Conservation (phyloP, 2,888 invertebrate species). For the Scaeva pyrastri region DNA sequence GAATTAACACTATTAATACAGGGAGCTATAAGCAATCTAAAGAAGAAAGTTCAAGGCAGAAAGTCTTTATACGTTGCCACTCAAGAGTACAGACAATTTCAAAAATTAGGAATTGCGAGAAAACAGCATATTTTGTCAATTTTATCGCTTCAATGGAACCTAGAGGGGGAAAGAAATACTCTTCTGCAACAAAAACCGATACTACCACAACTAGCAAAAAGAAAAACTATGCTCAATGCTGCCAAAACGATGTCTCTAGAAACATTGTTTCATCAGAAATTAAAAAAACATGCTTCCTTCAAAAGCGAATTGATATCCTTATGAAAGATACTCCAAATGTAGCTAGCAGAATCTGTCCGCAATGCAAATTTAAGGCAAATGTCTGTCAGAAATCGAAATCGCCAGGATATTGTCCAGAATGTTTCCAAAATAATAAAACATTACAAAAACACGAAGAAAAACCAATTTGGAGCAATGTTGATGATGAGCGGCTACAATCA, state of each 20-base stretch:
- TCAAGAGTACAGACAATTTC: background rate
- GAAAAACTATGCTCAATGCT: conserved; percentile 64
- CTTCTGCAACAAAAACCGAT: conserved; percentile 50
- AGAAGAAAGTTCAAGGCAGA: conserved; percentile 24
- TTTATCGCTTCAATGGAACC: conserved; percentile 31
- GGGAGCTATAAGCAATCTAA: conserved; percentile 55
- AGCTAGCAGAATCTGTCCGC: conserved; percentile 30
- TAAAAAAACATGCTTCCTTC: conserved; percentile 68
- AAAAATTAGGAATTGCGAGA: conserved; percentile 16
- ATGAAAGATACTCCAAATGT: conserved; percentile 46
- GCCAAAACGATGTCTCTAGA: conserved; percentile 65
- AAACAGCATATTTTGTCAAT: conserved; percentile 41
- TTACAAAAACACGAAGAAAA: conserved; percentile 26
- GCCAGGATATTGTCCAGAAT: conserved; percentile 41
- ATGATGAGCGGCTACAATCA: conserved; percentile 65
- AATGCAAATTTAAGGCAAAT: conserved; percentile 65
- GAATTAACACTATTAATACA: conserved; percentile 51
- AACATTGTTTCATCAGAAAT: conserved; percentile 33
- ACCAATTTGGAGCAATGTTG: conserved; percentile 23
- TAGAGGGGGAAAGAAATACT: conserved; percentile 46
- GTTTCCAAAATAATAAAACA: conserved; percentile 23
- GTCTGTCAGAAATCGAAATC: conserved; percentile 68
- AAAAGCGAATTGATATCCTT: conserved; percentile 67
- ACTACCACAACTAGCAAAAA: conserved; percentile 64
- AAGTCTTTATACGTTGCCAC: background rate